Conservation (phyloP, 2,797 vertebrate species). For the Apodemus agrarius region DNA sequence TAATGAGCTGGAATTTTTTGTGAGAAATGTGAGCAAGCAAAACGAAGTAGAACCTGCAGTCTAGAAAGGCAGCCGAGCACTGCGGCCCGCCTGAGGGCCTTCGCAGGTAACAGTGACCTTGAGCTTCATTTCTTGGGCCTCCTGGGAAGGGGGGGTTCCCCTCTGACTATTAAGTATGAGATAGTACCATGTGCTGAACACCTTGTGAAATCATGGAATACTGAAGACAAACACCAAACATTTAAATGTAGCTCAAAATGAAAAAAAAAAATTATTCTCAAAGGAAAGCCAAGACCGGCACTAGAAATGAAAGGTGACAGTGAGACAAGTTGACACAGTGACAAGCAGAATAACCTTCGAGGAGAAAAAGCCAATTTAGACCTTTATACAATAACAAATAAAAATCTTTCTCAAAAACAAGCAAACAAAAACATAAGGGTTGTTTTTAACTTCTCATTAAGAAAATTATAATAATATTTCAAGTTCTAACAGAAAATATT, state of each 20-base stretch:
- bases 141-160: not conserved
- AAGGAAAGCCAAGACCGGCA: constrained; percentile 15
- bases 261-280: not conserved
- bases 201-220: not conserved
- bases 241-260: constrained; percentile 4
- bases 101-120: constrained; percentile 7
- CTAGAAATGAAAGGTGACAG: not conserved
- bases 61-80: not conserved
- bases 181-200: not conserved
- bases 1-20: not conserved
- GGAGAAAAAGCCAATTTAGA: not conserved
- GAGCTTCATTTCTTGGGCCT: not conserved
- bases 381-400: not conserved
- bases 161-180: not conserved
- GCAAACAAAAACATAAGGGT: constrained; percentile 18
- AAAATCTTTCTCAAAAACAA: constrained; percentile 11
- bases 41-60: constrained; percentile 13
- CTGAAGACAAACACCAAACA: constrained; percentile 18
- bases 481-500: constrained; percentile 11
- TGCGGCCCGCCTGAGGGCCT: not conserved
- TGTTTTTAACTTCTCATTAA: not conserved
- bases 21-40: not conserved
- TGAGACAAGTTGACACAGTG: not conserved
- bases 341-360: not conserved
- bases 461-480: constrained; percentile 16